A percentile compares a stretch with the other conserved stretches of the same genome.
Conservation (phyloP, 2,113 vertebrate genomes). For the Gracilinanus agilis region DNA sequence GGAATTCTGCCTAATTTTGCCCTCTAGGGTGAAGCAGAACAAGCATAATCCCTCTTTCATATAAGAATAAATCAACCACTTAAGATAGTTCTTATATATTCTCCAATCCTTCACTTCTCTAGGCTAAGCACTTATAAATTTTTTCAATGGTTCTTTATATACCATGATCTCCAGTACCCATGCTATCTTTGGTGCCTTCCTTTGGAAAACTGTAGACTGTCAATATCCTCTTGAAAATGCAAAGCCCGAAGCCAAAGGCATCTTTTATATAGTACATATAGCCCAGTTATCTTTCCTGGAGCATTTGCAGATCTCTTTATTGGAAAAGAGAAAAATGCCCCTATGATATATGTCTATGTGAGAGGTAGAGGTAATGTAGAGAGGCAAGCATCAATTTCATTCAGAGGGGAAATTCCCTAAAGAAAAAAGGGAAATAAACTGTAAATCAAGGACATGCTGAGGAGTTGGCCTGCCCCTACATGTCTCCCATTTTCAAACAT, state of each 20-base stretch:
- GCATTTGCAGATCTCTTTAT: background rate
- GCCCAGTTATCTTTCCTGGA: background rate
- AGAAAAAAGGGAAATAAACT: background rate
- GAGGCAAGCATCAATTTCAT: background rate
- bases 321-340: background rate
- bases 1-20: no score
- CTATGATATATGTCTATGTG: background rate
- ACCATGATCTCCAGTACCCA: background rate
- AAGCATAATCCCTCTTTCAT: background rate
- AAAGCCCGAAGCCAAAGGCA: background rate
- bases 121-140: background rate
- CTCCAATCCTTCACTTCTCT: background rate
- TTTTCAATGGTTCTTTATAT: background rate
- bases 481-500: background rate
- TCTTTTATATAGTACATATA: background rate
- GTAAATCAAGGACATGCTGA: background rate
- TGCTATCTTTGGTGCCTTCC: background rate
- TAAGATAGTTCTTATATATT: background rate
- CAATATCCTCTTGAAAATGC: background rate
- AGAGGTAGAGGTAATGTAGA: background rate
- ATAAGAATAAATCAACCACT: background rate
- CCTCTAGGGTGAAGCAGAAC: background rate
- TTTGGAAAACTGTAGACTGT: background rate
- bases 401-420: background rate
- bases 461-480: background rate